Base-by-base conservation (phyloP, 2,888 invertebrate species). In the Caradrina kadenii region DNA sequence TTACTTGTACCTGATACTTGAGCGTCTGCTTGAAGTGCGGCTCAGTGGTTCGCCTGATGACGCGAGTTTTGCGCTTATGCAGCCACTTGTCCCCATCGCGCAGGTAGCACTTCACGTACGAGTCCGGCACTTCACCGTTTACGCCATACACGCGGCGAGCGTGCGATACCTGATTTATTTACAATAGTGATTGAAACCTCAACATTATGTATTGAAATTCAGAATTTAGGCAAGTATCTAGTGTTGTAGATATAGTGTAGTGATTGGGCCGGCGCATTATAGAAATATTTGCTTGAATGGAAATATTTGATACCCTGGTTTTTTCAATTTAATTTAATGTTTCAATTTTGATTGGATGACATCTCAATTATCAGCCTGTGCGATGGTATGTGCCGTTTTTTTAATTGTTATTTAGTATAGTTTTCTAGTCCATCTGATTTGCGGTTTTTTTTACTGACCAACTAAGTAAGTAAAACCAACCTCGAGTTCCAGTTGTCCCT, bases 71-170 rank as follows among this genome's bases (percentile, higher is more conserved):
- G 88, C 98, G 97, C 94, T 99, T 99, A 92, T 98, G 98, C 72
- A 99, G 96, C 97, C 98, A 97, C 81, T 98, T 97, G 80, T 98
- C 98, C 31, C 98, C 98, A 89, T 99, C 98, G 70, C 98, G 97
- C 72, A 99, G 96, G 91, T 99, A 99, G 81, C 98, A 99, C 94
- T 99, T 99, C 64, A 99, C 98, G 94, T 99, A 99, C 22, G 99
- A 99, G 91, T 99, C 99, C 90, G 97, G 96, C 63, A 97, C 97
- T 86, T 98, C 98, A 71, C 97, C 96, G 86, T 97, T 97, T 67
- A 97, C 97, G 64, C 96, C 96, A 81, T 95, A 94, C 70, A 94
- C 95, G 64, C 95, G 93, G 65, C 95, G 95, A 26, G 94, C 95
- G 79, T 94, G 94, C 48, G 95, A 94, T 69, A 96, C 93, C 96